phyloP scores from a whole-genome alignment of 2,888 invertebrate genomes.

The Dusona sp. region DNA sequence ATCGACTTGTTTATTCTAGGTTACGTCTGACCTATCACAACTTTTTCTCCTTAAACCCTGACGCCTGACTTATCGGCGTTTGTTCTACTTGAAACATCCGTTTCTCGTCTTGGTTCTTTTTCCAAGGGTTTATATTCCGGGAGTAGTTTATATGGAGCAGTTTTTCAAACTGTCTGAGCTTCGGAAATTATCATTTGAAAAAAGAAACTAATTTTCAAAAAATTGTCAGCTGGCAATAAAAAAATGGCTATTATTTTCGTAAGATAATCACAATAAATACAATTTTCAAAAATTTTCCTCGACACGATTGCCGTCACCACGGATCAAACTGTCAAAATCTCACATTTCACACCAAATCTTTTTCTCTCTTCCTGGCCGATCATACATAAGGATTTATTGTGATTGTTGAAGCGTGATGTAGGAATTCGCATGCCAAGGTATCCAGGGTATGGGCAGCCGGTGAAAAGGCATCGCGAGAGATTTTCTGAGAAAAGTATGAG shows the following conservation, averaged over 20 bases:
- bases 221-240: too few species aligned
- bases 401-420: conserved; percentile 47
- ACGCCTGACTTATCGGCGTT: conserved; percentile 6
- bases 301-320: background rate
- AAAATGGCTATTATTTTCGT: too few species aligned
- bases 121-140: too few species aligned
- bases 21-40: conserved; percentile 13
- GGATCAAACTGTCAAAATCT: background rate
- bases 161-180: background rate
- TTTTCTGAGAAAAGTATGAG: conserved; percentile 32
- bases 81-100: conserved; percentile 9
- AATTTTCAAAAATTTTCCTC: background rate
- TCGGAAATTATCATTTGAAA: background rate
- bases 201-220: too few species aligned
- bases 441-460: conserved; percentile 33
- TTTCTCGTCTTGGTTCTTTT: background rate
- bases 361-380: background rate
- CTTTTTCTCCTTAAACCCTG: background rate
- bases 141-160: background rate
- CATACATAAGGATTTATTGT: conserved; percentile 37
- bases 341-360: background rate
- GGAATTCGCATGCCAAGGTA: conserved; percentile 61
- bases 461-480: conserved; percentile 28
- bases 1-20: background rate
- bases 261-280: background rate